Conservation (phyloP, 2,888 invertebrate genomes). For the Hirtodrosophila alboralis region DNA sequence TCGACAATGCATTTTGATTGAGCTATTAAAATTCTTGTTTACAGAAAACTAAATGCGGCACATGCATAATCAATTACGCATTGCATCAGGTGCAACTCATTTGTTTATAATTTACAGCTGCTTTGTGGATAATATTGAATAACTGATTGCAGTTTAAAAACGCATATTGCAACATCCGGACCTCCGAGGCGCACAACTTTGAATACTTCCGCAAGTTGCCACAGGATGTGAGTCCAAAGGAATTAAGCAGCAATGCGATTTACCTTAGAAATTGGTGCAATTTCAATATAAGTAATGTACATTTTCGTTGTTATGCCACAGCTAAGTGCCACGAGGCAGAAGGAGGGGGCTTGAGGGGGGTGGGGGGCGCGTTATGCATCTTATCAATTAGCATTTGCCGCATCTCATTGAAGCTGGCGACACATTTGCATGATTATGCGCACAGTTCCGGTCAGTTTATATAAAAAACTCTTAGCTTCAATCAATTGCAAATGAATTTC, state of each 20-base stretch:
- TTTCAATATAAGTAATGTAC: conserved; percentile 39
- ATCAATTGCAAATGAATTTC: conserved; percentile 44
- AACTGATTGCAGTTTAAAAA: conserved; percentile 53
- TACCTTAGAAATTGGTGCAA: conserved; percentile 41
- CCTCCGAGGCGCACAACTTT: conserved; percentile 42
- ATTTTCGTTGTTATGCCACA: conserved; percentile 19
- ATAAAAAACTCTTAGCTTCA: conserved; percentile 21
- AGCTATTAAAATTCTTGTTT: conserved; percentile 75
- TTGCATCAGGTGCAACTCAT: conserved; percentile 21
- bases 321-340: neutral
- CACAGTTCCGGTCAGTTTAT: conserved; percentile 58
- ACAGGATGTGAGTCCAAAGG: conserved; percentile 18
- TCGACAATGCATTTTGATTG: conserved; percentile 59
- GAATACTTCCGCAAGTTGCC: conserved; percentile 24
- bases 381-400: conserved; percentile 50
- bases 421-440: conserved; percentile 72
- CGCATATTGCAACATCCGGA: conserved; percentile 36
- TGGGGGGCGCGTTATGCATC: neutral
- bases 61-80: conserved; percentile 42
- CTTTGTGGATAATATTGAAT: conserved; percentile 27
- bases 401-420: conserved; percentile 56
- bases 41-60: conserved; percentile 51
- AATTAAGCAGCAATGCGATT: too few relatives aligned
- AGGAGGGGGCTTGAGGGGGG: neutral
- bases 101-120: conserved; percentile 53